Evolutionary conservation across 2,113 vertebrate species (phyloP).

Genomic region (Oncorhynchus gorbuscha): DNA sequence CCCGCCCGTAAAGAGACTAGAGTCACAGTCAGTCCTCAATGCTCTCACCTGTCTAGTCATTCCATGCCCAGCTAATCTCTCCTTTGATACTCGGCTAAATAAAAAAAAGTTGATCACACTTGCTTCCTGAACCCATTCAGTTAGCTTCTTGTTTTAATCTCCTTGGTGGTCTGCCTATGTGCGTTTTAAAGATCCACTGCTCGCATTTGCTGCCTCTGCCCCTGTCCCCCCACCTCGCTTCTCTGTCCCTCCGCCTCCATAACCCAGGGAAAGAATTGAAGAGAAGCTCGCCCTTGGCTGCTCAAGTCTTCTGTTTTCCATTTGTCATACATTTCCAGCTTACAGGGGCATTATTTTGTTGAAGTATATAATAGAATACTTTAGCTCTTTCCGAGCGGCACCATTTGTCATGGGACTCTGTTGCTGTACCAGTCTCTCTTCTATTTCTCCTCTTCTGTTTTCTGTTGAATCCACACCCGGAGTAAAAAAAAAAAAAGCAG

Average conservation of each 20-base stretch:
- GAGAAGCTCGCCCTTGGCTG: constrained; percentile 15
- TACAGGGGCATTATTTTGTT: constrained; percentile 24
- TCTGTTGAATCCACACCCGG: not conserved
- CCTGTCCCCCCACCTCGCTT: not conserved
- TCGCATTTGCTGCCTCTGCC: not conserved
- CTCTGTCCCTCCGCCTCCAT: not conserved
- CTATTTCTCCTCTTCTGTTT: not conserved
- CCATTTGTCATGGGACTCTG: not conserved
- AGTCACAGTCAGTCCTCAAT: too few species aligned
- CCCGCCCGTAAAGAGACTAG: too few species aligned
- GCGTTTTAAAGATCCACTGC: not conserved
- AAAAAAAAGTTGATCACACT: too few species aligned
- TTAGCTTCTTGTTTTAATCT: not conserved
- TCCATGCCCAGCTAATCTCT: too few species aligned
- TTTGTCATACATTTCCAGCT: constrained; percentile 27
- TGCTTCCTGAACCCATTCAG: too few species aligned
- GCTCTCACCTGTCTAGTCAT: too few species aligned
- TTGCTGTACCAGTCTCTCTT: not conserved
- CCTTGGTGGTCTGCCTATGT: not conserved
- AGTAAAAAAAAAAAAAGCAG: too few species aligned
- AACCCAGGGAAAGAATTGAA: constrained; percentile 21
- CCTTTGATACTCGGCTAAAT: too few species aligned
- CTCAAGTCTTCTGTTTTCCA: too few species aligned
- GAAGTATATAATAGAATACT: constrained; percentile 12
- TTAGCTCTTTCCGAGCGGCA: not conserved